Base-by-base conservation (phyloP, 2,113 vertebrate genomes). In the Zeus faber region DNA sequence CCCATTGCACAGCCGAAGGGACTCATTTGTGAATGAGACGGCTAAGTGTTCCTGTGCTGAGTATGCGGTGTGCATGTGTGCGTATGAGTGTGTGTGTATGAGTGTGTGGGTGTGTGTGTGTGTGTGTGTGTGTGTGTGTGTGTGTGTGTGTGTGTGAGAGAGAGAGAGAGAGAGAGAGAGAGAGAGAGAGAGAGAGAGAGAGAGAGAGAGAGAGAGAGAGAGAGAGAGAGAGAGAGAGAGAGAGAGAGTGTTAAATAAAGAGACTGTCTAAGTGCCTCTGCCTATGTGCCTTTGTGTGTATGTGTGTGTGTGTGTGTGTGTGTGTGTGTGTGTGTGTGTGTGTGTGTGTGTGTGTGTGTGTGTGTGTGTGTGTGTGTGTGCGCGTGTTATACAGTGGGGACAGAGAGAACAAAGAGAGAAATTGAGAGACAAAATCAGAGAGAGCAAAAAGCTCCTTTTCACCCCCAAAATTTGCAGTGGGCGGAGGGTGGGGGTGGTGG, bases 401-500 rank as follows among this genome's bases (percentile, higher is more conserved):
- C 9, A 17, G 40, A 43, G 5, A 21, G n/a, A 43, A 24, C 21
- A n/a, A 24, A 24, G 21, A 48, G 45, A 35, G 33, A 35, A 35
- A 35, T 31, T 31, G 33, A 35, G 33, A 35, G n/a, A n/a, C n/a
- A n/a, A n/a, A n/a, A n/a, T n/a, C n/a, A n/a, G 33, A 35, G 33
- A 58, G 26, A 20, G 45, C 45, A 50, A 52, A 49, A 49, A 16
- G 52, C 58, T 46, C 22, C 45, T 26, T 53, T 54, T 73, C 70
- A 73, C 54, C 54, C 72, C 41, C 18, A 66, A 75, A n/a, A 79
- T 72, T 75, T 79, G 56, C 71, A 1, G 27, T 2, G 2, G 29
- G 2, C 21, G 20, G 17, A 21, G 48, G 44, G 67, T 58, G 70
- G 58, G 61, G 64, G 9, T 47, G 69, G 54, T 61, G 56, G 62